Percentiles rank a stretch among this genome's conserved stretches.
Evolutionary conservation across 2,113 vertebrate genomes (phyloP).

Genomic region (Lepidothrix coronata): DNA sequence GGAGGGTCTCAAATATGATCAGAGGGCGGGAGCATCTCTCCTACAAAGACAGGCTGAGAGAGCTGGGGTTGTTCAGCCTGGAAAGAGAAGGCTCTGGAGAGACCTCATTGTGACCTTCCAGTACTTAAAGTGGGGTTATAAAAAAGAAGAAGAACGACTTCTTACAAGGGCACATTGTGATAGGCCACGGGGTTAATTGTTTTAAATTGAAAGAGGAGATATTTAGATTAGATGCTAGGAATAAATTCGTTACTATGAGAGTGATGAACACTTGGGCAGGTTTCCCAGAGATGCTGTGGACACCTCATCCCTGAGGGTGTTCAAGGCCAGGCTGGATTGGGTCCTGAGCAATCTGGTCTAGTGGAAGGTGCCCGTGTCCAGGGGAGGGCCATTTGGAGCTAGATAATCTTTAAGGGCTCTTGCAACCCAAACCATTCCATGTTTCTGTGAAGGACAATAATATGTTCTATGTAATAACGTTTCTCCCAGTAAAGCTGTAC

Average conservation of each 20-base stretch:
- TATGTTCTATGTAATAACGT: background rate
- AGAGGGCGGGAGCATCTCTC: background rate
- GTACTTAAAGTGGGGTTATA: background rate
- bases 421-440: accelerated
- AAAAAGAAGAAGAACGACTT: background rate
- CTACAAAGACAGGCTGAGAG: background rate
- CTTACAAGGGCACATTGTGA: background rate
- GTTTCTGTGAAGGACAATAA: background rate
- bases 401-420: background rate
- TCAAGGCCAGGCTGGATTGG: background rate
- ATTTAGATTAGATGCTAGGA: background rate
- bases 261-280: accelerated
- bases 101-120: background rate
- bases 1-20: background rate
- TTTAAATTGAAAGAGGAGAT: background rate
- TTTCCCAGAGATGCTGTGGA: background rate
- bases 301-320: background rate
- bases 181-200: background rate
- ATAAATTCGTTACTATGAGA: background rate
- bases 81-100: background rate
- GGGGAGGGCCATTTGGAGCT: background rate
- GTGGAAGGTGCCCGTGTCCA: too few species aligned
- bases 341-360: background rate
- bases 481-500: background rate
- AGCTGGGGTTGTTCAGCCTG: background rate